Evolutionary conservation across 2,113 vertebrate genomes (phyloP), one percentile per base, ranked within the genome.

Genomic region (Rhinopomastus cyanomelas): DNA sequence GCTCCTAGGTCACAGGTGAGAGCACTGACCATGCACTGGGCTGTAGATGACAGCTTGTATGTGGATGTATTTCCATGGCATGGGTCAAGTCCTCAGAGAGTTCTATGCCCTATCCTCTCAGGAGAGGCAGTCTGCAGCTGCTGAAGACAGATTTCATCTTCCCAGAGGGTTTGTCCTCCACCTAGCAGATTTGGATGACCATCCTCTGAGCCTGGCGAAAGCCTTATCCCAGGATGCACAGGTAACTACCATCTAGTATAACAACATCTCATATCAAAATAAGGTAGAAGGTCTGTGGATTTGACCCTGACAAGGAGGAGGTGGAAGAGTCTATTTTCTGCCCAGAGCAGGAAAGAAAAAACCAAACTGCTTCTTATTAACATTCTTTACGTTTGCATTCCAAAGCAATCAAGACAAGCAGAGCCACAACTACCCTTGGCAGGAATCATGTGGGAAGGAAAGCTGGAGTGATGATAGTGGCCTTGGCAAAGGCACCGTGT

Each of bases 51-150:
- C 30, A 36, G 34, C 46, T 65, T 3, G 3, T 53, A 16, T 0
- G 16, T 65, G 37, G 82, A 11, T 4, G 32, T 36, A 0, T 0
- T 18, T 34, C 56, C 18, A 56, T 46, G 37, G 30, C 32, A 61
- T 0, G 2, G 22, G 22, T 19, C 1, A 1, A 26, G 16, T 59
- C 44, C 6, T 22, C 4, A 5, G 52, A 51, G 27, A n/a, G 27
- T 64, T 12, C 18, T 23, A 11, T 74, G 60, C 12, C 30, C 21
- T 22, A 51, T 83, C 29, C 66, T 75, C 53, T 51, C 62, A 12
- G 16, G 30, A 72, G n/a, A 72, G 52, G 36, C 34, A 60, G 69
- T 29, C 5, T 21, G 9, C 36, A 59, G 0, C 21, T 78, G 11
- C 36, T n/a, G 48, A n/a, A 68, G 46, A 9, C 9, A 39, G 23